A percentile compares a stretch with the other conserved stretches of the same genome.
Evolutionary conservation across 2,797 vertebrate species (phyloP).

Genomic region (Sebastes taczanowskii): DNA sequence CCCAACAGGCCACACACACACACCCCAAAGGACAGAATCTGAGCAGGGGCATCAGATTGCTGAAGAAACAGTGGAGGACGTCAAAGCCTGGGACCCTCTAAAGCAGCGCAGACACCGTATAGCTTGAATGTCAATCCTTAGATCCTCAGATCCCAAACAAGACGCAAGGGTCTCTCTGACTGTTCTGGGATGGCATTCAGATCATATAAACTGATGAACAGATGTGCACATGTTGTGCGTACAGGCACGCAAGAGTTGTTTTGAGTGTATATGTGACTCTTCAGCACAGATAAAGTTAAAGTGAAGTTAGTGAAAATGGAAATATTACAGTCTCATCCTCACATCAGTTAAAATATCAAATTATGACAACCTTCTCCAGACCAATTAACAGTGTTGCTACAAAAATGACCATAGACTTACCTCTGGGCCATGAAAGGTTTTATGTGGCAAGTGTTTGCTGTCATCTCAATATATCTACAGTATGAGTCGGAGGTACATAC

Average conservation of each 20-base stretch:
- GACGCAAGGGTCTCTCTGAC: not conserved
- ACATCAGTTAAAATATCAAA: not conserved
- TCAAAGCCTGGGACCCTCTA: not conserved
- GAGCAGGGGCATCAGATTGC: conserved; percentile 50
- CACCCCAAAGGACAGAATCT: conserved; percentile 29
- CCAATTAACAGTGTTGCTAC: not conserved
- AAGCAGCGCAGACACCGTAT: not conserved
- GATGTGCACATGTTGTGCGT: not conserved
- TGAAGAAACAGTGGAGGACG: conserved; percentile 40
- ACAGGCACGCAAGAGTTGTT: no score
- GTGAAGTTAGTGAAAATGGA: not conserved
- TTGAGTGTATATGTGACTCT: not conserved
- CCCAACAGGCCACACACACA: conserved; percentile 13
- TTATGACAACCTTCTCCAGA: not conserved
- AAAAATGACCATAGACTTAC: not conserved
- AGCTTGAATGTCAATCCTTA: conserved; percentile 29
- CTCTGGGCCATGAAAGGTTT: not conserved
- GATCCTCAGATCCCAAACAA: conserved; percentile 6
- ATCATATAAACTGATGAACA: not conserved
- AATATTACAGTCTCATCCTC: not conserved
- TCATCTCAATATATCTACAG: not conserved
- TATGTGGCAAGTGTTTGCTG: not conserved
- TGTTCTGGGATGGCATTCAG: not conserved
- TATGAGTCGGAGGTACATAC: not conserved
- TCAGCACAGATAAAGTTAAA: not conserved